A percentile compares a stretch with the other conserved stretches of the same genome.
Evolutionary conservation across 1,140 invertebrate genomes (phyloP).

Genomic region (Drosophila nigrodunni): DNA sequence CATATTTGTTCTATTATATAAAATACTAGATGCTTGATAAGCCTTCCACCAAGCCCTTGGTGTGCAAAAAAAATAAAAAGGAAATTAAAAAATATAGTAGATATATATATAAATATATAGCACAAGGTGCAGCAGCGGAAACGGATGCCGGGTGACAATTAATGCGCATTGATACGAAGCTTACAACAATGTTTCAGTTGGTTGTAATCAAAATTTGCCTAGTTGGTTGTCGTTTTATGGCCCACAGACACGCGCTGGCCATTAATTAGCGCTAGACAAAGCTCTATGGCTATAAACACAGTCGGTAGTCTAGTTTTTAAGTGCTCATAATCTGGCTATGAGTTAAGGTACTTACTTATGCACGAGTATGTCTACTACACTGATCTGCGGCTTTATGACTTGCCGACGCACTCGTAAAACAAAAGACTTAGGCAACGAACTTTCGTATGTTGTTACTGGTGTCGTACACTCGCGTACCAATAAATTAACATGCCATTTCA

Average conservation of each 20-base stretch:
- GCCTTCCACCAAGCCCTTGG: slow-evolving; percentile 23
- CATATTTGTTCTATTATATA: slow-evolving; percentile 46
- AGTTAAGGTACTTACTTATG: slow-evolving; percentile 18
- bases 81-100: background rate
- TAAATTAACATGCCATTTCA: slow-evolving; percentile 79
- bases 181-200: slow-evolving; percentile 7
- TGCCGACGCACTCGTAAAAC: slow-evolving; percentile 57
- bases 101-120: slow-evolving; percentile 21
- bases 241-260: slow-evolving; percentile 57
- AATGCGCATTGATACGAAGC: slow-evolving; percentile 40
- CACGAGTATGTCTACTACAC: slow-evolving; percentile 2
- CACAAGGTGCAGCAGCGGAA: slow-evolving; percentile 72
- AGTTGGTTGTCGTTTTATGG: slow-evolving; percentile 60
- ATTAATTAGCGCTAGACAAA: slow-evolving; percentile 45
- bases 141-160: slow-evolving; percentile 57
- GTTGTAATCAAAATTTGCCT: slow-evolving; percentile 56
- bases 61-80: background rate
- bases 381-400: slow-evolving; percentile 33
- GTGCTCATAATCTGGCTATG: slow-evolving; percentile 31
- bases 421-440: slow-evolving; percentile 79
- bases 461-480: slow-evolving; percentile 45
- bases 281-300: slow-evolving; percentile 22
- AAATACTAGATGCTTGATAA: slow-evolving; percentile 37
- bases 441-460: slow-evolving; percentile 22
- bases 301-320: slow-evolving; percentile 33